Base-by-base conservation (phyloP, 2,888 invertebrate genomes). In the Rapana venosa region DNA sequence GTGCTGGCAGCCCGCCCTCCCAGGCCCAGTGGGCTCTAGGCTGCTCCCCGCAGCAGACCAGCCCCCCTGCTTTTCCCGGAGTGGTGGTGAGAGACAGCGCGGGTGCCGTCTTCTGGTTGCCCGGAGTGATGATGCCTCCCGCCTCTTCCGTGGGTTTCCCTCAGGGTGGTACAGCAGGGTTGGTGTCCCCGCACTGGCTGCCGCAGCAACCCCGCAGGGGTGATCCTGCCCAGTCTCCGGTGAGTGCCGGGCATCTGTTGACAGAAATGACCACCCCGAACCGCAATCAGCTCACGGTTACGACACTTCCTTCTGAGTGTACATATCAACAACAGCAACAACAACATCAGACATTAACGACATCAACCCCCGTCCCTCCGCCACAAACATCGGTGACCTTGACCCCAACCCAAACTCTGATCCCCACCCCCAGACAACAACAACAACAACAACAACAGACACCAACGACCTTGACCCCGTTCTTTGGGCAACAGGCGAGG, bases 61-160 rank as follows among this genome's bases (percentile, higher is more conserved):
- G 86, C 8, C 61, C 86, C 32, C 86, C 47, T 32, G 36, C 17
- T 6, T 85, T 58, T 56, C 86, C 86, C 13, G 66, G 61, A 35
- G n/a, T 86, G 26, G n/a, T 86, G 2, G 86, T 86, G 86, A 86
- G 35, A 35, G 86, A 86, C 66, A 32, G 66, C n/a, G 30, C 86
- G 20, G 86, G 86, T 2, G 66, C 66, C 1, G 20, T 86, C 35
- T 86, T 61, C 81, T 83, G 36, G 81, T 5, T 83, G 36, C 81
- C 81, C 1, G 47, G 11, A 1, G 47, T 30, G 0, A 36, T 47
- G 26, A 20, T 83, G 47, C 30, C 81, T 1, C 81, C 47, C 5
- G 2, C 81, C 47, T 36, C 4, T 4, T 22, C 8, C 22, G 1
- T 8, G 11, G 32, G 2, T 15, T 32, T 32, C 15, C 32, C 32